These are phyloP conservation scores for Porites divaricata DNA, from an alignment of 92 coral and sea anemone genomes.

Conservation along the genomic window DNA sequence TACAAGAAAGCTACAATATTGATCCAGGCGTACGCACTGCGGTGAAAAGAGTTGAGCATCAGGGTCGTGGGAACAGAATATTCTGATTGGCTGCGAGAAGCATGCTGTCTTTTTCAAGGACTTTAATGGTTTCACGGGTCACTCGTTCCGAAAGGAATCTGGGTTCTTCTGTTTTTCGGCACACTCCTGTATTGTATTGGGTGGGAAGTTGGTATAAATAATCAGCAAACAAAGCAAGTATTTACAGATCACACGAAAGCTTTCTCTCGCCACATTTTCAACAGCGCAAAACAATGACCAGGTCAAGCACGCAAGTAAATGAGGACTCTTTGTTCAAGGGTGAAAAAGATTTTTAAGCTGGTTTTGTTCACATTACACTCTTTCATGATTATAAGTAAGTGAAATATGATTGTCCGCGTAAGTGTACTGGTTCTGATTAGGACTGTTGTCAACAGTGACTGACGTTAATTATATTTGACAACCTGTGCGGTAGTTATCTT, in stretches of 20 bases:
- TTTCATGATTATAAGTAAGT: too few species aligned
- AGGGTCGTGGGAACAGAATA: conserved; percentile 79
- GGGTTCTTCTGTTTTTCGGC: conserved; percentile 1
- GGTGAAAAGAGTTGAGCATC: conserved; percentile 5
- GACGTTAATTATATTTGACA: too few species aligned
- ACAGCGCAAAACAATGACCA: neutral
- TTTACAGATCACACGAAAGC: conserved; percentile 24
- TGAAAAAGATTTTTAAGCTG: neutral
- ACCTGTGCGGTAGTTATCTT: too few species aligned
- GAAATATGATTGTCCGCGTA: too few species aligned
- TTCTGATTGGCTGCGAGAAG: conserved; percentile 50
- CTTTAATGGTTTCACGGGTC: conserved; percentile 45
- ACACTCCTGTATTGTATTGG: conserved; percentile 28
- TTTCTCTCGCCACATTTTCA: neutral
- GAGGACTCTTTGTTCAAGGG: neutral
- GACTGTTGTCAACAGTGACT: too few species aligned
- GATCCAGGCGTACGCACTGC: conserved; percentile 35
- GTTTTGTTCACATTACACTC: neutral
- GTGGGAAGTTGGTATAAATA: conserved; percentile 11
- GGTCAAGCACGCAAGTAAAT: neutral
- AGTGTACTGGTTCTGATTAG: too few species aligned
- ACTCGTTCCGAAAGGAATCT: conserved; percentile 9
- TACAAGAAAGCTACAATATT: conserved; percentile 42
- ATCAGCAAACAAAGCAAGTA: conserved; percentile 16
- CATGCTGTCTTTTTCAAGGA: conserved; percentile 2